Evolutionary conservation across 2,797 vertebrate species (phyloP).

Genomic region (Gambelia wislizenii): DNA sequence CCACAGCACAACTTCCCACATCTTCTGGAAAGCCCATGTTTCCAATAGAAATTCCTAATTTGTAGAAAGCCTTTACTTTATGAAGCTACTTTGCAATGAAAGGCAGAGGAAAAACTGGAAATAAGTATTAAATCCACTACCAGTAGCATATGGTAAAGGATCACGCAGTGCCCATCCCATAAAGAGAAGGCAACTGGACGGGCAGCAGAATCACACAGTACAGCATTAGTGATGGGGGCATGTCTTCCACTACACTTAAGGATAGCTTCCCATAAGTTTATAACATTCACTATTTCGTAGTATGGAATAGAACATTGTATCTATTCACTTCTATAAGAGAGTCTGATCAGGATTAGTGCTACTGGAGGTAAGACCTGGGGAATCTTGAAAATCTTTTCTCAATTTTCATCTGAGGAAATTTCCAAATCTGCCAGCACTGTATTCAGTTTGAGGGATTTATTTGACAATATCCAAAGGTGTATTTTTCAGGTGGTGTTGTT

Average conservation of each 20-base stretch:
- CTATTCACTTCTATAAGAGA: neutral
- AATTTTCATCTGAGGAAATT: neutral
- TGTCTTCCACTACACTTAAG: too few relatives aligned
- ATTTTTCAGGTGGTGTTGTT: neutral
- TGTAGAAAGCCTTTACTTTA: conserved; percentile 21
- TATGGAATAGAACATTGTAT: neutral
- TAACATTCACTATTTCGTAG: neutral
- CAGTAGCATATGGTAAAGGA: too few relatives aligned
- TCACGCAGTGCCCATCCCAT: too few relatives aligned
- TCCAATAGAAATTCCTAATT: conserved; percentile 10
- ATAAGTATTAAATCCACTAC: neutral
- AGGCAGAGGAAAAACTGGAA: neutral
- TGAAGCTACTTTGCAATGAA: neutral
- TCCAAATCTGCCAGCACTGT: neutral
- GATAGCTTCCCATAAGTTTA: neutral
- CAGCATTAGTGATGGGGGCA: too few relatives aligned
- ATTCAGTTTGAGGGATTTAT: neutral
- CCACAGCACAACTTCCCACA: conserved; percentile 22
- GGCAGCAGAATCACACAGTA: too few relatives aligned
- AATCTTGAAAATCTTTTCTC: neutral
- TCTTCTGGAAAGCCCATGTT: conserved; percentile 27
- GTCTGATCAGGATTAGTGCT: neutral
- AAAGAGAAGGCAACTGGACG: too few relatives aligned
- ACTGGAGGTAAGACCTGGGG: neutral
- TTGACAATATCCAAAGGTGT: neutral